Evolutionary conservation across 2,888 invertebrate genomes (phyloP), one percentile per base, ranked within the genome.

Genomic region (Lasioglossum vierecki): DNA sequence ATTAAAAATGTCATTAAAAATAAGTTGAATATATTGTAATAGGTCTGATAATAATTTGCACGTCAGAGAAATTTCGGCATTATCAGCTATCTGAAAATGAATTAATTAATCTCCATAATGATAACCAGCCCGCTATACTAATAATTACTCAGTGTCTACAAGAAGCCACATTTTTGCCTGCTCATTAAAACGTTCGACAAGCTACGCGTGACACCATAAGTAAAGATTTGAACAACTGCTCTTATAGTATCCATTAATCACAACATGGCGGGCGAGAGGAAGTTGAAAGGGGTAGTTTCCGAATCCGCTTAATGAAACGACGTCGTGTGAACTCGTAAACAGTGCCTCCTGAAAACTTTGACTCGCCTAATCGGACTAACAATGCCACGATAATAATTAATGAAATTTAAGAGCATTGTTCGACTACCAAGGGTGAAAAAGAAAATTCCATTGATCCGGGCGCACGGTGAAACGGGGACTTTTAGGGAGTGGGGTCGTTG

Each of bases 331-430:
- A 72, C 71, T 75, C 53, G 80, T 70, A 70, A 76, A 70, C 76
- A 80, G 44, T 68, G 44, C 35, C 30, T 70, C 53, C 18, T 49
- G 63, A 35, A 30, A 30, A n/a, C 49, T 44, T 35, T n/a, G 15
- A 22, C 66, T 13, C 49, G 22, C n/a, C 80, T 30, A 76, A 44
- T 68, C 74, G 35, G 15, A 44, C 44, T 57, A 44, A 30, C 44
- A 18, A 44, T 46, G 74, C 39, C 49, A 75, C 44, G 76, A 30
- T 70, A 76, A 76, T 76, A 76, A 80, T 80, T 76, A 46, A 80
- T 63, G 60, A 46, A 11, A 15, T 30, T 22, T 11, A 41, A 26
- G 63, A 26, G 26, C 46, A 78, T 72, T 71, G 60, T 26, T 71
- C 18, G 78, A 39, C 11, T 26, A 3, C 18, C 13, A 8, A 15